Conservation (phyloP, 2,113 vertebrate genomes). For the Crotalus viridis region DNA sequence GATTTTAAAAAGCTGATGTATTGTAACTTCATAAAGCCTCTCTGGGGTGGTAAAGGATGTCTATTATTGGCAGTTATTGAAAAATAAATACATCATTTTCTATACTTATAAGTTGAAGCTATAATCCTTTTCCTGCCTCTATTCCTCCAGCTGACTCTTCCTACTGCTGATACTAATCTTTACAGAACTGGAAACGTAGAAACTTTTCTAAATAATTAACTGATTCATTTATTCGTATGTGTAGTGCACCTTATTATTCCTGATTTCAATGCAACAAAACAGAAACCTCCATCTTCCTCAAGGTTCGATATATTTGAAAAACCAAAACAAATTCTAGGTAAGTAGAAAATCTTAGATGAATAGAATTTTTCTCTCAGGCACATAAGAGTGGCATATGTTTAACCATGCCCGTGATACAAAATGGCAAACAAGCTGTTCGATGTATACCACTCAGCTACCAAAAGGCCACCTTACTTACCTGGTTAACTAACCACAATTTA, state of each 20-base stretch:
- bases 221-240: constrained; percentile 35
- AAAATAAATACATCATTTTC: not conserved
- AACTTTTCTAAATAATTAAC: constrained; percentile 24
- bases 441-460: not conserved
- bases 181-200: not conserved
- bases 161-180: not conserved
- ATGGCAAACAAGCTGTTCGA: not conserved
- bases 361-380: not conserved
- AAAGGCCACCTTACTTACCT: not conserved
- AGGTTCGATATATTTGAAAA: constrained; percentile 68
- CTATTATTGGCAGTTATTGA: not conserved
- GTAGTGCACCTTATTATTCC: constrained; percentile 75
- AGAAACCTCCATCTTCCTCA: constrained; percentile 68
- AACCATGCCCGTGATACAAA: not conserved
- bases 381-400: not conserved
- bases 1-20: not conserved
- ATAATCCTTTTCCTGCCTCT: not conserved
- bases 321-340: constrained; percentile 70
- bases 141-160: not conserved
- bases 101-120: not conserved
- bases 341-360: constrained; percentile 32
- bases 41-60: not conserved
- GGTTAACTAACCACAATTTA: not conserved
- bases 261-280: constrained; percentile 69
- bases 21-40: not conserved